Percentiles rank a stretch among this genome's conserved stretches.
phyloP scores from a whole-genome alignment of 2,797 vertebrate species.

The Rousettus madagascariensis region DNA sequence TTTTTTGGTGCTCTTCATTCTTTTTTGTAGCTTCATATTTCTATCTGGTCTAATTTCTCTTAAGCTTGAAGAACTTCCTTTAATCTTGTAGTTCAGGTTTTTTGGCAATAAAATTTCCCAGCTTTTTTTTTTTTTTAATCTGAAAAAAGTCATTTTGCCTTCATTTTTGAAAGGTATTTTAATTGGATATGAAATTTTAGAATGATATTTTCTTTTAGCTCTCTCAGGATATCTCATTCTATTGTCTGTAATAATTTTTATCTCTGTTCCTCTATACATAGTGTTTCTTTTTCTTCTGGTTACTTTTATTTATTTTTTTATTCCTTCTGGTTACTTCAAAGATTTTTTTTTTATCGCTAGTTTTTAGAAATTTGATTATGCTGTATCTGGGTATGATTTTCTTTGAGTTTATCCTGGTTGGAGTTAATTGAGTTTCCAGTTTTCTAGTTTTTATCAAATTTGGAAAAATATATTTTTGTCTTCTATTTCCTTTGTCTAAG shows the following conservation, averaged over 20 bases:
- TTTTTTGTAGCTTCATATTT: background rate
- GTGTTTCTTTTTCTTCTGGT: background rate
- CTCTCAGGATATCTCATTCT: conserved; percentile 20
- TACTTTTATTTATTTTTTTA: background rate
- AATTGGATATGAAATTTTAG: background rate
- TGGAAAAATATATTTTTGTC: background rate
- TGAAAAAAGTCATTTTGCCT: background rate
- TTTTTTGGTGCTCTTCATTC: background rate
- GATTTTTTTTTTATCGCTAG: background rate
- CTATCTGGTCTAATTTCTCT: background rate
- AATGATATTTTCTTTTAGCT: background rate
- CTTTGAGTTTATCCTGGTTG: background rate
- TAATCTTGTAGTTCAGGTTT: background rate
- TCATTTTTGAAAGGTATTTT: background rate
- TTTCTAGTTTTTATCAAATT: conserved; percentile 26
- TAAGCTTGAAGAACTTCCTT: background rate
- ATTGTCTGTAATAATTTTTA: background rate
- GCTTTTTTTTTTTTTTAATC: background rate
- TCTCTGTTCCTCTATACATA: background rate
- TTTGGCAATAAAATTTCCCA: background rate
- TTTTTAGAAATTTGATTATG: conserved; percentile 20
- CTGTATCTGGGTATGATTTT: background rate
- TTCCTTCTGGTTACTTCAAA: background rate
- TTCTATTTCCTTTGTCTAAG: background rate
- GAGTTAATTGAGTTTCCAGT: background rate